Base-by-base conservation (phyloP, 2,113 vertebrate genomes). In the Salvelinus namaycush region DNA sequence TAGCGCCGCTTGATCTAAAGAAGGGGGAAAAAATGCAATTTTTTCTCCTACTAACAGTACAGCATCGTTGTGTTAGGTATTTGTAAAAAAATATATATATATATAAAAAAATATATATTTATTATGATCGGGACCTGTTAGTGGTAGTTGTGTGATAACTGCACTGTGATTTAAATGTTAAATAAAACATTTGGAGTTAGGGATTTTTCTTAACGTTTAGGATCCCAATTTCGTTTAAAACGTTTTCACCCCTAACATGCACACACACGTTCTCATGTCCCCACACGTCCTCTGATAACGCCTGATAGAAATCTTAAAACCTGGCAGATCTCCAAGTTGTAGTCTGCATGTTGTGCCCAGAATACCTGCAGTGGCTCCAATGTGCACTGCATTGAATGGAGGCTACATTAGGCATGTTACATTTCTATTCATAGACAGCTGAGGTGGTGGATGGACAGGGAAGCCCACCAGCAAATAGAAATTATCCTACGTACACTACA, bases 81-180 rank as follows among this genome's bases (percentile, higher is more conserved):
- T 39, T 39, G 39, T 44, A 7, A 7, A 34, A 34, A 7, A 7
- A 24, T 24, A 24, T 24, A 24, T 24, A n/a, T n/a, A 6, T 2
- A 7, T 1, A 1, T 2, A 11, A 44, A 11, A 44, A 39, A 0
- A 9, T 0, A 1, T 9, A 39, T 0, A 8, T 2, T 39, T 9
- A 9, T 44, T 2, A 9, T 9, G 8, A 44, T 9, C 2, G 0
- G 34, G 39, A 44, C 39, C 8, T 9, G 39, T 44, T 44, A 44
- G 39, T 44, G 39, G 39, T 44, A 2, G 39, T 11, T 44, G 8
- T 39, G 9, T 44, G 9, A 34, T 34, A 6, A 34, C 6, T 34
- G 34, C 34, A 34, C 34, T 26, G 31, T 34, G 34, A 34, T 34
- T 7, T 34, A 7, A 34, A 34, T 29, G 29, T 29, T 3, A 3